phyloP scores from a whole-genome alignment of 2,888 invertebrate genomes.

The Eledona agricola region DNA sequence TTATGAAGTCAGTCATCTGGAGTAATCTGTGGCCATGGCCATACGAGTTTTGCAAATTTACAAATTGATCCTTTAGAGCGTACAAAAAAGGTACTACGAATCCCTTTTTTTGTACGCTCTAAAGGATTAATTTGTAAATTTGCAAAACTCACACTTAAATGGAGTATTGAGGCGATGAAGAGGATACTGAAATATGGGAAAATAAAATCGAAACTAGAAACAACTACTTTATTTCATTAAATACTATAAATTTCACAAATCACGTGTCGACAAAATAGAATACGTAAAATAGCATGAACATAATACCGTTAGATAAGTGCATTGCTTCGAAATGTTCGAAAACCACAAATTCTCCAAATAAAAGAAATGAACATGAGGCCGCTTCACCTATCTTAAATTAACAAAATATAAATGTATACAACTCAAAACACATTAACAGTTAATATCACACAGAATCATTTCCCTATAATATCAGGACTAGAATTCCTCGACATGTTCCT shows the following conservation, averaged over 20 bases:
- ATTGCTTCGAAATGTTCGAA: too few species aligned
- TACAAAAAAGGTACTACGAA: too few species aligned
- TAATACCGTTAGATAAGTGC: constrained; percentile 23
- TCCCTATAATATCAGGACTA: constrained; percentile 52
- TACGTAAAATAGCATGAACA: constrained; percentile 23
- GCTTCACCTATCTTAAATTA: constrained; percentile 1
- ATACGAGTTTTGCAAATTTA: too few species aligned
- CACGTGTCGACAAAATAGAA: constrained; percentile 25
- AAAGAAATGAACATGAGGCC: constrained; percentile 3
- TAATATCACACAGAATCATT: constrained; percentile 44
- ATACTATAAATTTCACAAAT: constrained; percentile 37
- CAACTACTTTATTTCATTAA: constrained; percentile 33
- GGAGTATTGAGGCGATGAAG: too few species aligned
- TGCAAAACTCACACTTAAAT: too few species aligned
- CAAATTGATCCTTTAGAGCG: too few species aligned
- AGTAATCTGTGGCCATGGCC: too few species aligned
- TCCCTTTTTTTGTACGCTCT: too few species aligned
- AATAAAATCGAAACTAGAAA: constrained; percentile 8
- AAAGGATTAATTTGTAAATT: too few species aligned
- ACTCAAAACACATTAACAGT: constrained; percentile 9
- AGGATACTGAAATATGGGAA: too few species aligned
- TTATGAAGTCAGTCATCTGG: too few species aligned
- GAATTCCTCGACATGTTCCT: constrained; percentile 50
- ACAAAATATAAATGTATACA: constrained; percentile 8
- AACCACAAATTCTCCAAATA: constrained; percentile 7